A percentile compares a stretch with the other conserved stretches of the same genome.
phyloP scores from a whole-genome alignment of 2,797 vertebrate genomes.

The Leptoclinus maculatus region DNA sequence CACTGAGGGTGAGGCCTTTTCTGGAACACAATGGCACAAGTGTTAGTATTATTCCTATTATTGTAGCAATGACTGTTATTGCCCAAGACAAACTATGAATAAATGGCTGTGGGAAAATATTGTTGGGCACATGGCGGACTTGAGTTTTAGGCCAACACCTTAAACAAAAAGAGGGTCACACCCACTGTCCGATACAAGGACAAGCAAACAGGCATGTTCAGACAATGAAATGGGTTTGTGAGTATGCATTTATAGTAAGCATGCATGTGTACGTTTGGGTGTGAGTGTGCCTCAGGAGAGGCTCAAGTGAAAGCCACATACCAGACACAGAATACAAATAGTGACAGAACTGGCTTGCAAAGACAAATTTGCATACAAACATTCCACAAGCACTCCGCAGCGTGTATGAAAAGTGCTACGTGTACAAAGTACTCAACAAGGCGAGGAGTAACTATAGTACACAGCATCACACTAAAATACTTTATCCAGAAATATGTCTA shows the following conservation, averaged over 20 bases:
- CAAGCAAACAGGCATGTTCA: constrained; percentile 55
- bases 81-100: constrained; percentile 68
- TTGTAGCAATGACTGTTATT: constrained; percentile 68
- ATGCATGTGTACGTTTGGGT: not conserved
- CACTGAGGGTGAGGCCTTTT: constrained; percentile 86
- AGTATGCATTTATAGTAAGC: constrained; percentile 13
- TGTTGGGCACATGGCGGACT: constrained; percentile 44
- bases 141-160: constrained; percentile 63
- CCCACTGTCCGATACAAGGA: constrained; percentile 51
- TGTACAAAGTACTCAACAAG: constrained; percentile 34
- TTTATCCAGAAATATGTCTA: not conserved
- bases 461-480: constrained; percentile 16
- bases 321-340: constrained; percentile 30
- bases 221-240: constrained; percentile 53
- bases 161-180: constrained; percentile 70
- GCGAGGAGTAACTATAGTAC: constrained; percentile 24
- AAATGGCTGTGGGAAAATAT: constrained; percentile 63
- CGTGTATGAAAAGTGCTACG: constrained; percentile 28
- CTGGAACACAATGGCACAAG: constrained; percentile 85
- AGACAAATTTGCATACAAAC: constrained; percentile 51
- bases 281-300: not conserved
- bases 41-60: constrained; percentile 75
- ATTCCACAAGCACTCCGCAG: constrained; percentile 16
- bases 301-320: constrained; percentile 20
- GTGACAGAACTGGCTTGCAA: constrained; percentile 33